Base-by-base conservation (phyloP, 1,140 invertebrate species). In the Euwallacea similis region DNA sequence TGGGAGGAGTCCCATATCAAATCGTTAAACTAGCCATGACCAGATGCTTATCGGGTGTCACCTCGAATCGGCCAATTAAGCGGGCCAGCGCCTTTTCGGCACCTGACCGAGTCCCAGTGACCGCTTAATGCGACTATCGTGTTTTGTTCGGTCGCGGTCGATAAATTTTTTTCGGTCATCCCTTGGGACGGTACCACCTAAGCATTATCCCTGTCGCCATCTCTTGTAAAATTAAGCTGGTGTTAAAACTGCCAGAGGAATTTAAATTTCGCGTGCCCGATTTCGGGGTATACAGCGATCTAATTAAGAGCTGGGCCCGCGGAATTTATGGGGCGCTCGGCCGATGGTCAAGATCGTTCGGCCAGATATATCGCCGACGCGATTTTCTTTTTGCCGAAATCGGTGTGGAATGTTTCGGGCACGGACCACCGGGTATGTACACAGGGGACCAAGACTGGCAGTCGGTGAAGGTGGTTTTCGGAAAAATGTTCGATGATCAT, bases 81-180 rank as follows among this genome's bases (percentile, higher is more conserved):
- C 56, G 66, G 44, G 44, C 66, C 41, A 68, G 56, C 66, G 58
- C 67, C 67, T 69, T 62, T 69, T 62, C 58, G 67, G 44, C 58
- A 62, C 59, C 67, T 50, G 15, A 53, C 67, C 59, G 59, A 69
- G 67, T 33, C 60, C 60, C 67, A 63, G 59, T 69, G 67, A 69
- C 67, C 67, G 67, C 67, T 69, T 69, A 69, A 69, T 69, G 67
- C 67, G 67, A 69, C 59, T 69, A 21, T 61, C 67, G 59, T 69
- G 67, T 69, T 62, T 62, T 62, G 54, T 62, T 61, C 50, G 50
- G 67, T 62, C 67, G 59, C 46, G 60, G 47, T 44, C 67, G 46
- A 69, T 69, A 69, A 69, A 69, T 62, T 69, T 42, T 67, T 60
- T 66, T 61, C 7, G 10, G 59, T 61, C 59, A 21, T 50, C 46